A percentile compares a stretch with the other conserved stretches of the same genome.
Evolutionary conservation across 2,797 vertebrate species (phyloP).

Genomic region (Botia almorhae): DNA sequence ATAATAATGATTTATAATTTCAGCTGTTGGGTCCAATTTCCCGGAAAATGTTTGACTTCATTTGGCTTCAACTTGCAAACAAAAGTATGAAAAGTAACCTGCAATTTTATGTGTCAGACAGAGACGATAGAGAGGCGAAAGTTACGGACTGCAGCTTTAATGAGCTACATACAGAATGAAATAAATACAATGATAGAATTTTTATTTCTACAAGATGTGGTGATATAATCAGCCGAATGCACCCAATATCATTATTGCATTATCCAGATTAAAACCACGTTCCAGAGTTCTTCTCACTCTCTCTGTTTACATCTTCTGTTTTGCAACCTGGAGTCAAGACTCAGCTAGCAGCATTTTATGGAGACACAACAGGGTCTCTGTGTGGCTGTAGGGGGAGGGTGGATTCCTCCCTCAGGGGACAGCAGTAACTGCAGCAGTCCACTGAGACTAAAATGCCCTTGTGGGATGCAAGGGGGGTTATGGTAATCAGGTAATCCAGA

Average conservation of each 20-base stretch:
- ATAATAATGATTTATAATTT: no score
- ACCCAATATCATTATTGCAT: no score
- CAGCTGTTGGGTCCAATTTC: no score
- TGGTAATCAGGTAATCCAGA: neutral
- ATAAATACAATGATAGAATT: no score
- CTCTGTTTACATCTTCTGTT: neutral
- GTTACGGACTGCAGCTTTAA: no score
- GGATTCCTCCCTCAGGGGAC: constrained; percentile 59
- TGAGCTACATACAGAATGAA: no score
- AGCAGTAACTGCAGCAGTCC: constrained; percentile 43
- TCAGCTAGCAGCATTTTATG: constrained; percentile 21
- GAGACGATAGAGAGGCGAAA: no score
- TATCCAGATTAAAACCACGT: neutral
- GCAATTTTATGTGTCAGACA: no score
- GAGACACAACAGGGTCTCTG: constrained; percentile 69
- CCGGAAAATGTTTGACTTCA: no score
- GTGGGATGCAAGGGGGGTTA: constrained; percentile 2
- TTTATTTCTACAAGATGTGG: neutral
- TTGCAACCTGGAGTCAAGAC: constrained; percentile 5
- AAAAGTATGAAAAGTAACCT: no score
- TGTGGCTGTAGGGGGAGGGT: constrained; percentile 49
- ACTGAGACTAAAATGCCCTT: constrained; percentile 30
- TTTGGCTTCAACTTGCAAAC: no score
- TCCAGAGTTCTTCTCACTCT: neutral
- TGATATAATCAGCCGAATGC: neutral